Percentiles rank a stretch among this genome's conserved stretches.
phyloP scores from a whole-genome alignment of 1,140 invertebrate species.

The Sminthurinus signatus region DNA sequence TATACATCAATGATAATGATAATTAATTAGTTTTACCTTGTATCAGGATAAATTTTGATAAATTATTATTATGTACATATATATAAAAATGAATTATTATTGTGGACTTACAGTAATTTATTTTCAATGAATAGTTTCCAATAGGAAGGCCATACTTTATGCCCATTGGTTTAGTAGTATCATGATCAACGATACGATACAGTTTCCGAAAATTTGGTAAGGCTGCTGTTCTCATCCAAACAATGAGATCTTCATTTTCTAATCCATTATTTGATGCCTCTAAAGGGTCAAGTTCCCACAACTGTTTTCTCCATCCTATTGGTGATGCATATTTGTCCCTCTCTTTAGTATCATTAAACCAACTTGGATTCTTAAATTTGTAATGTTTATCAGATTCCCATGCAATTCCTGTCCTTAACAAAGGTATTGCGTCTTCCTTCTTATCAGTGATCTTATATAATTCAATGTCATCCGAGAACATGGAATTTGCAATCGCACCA shows the following conservation, averaged over 20 bases:
- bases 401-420: constrained; percentile 82
- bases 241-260: constrained; percentile 93
- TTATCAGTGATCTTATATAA: constrained; percentile 13
- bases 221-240: constrained; percentile 69
- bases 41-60: no score
- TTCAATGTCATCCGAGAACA: constrained; percentile 34
- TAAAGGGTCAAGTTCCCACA: constrained; percentile 68
- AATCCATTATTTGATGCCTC: constrained; percentile 83
- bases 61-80: no score
- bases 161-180: constrained; percentile 32
- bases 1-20: no score
- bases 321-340: constrained; percentile 29
- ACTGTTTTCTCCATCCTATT: constrained; percentile 61
- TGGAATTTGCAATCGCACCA: constrained; percentile 88
- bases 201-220: constrained; percentile 92
- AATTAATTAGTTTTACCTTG: no score
- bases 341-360: constrained; percentile 74
- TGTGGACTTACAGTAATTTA: constrained; percentile 60
- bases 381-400: constrained; percentile 87
- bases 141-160: constrained; percentile 60
- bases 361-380: constrained; percentile 74
- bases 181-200: constrained; percentile 76
- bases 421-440: constrained; percentile 50
- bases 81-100: background rate
- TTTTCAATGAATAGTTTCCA: constrained; percentile 66